Base-by-base conservation (phyloP, 1,140 invertebrate genomes). In the Cotesia glomerata region DNA sequence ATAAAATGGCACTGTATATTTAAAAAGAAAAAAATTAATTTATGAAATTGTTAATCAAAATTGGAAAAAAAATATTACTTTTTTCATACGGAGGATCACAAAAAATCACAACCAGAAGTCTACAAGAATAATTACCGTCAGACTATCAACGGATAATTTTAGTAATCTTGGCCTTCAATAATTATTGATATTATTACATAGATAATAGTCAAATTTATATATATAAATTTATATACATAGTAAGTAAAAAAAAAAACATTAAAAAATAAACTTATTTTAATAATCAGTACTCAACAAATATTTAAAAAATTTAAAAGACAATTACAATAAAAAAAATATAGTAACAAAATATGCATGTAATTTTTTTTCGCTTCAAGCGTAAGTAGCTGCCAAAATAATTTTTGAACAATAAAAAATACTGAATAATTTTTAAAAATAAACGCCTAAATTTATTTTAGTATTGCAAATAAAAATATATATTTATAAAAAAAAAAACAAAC, bases 281-380 rank as follows among this genome's bases (percentile, higher is more conserved):
- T 76, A 78, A 74, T 80, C 77, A 81, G 74, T 82, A 75, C 73
- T 83, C 80, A 84, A 84, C 80, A 78, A 80, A 82, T 74, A 76
- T 83, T 82, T 81, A 76, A 78, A 71, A 74, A 70, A 80, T 79
- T 75, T 80, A 79, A 80, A 77, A 76, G 79, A 81, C 63, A 80
- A 79, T 69, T 77, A 72, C 58, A 73, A 75, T 81, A 80, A 75
- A 78, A 77, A 70, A 65, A 14, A 75, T 69, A 74, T 72, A 26
- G 69, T 74, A 77, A 72, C 73, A 79, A 80, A 80, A 49, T 68
- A 66, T 74, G 77, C 76, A 74, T 76, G 75, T 76, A 78, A 75
- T 74, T 75, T 45, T 45, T 45, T 45, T 45, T 45, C 39, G 39
- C 39, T 2, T 66, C 36, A 52, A 51, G 18, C 13, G 18, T 51